A percentile compares a stretch with the other conserved stretches of the same genome.
phyloP scores from a whole-genome alignment of 2,113 vertebrate genomes.

The Tetraodon nigroviridis region DNA sequence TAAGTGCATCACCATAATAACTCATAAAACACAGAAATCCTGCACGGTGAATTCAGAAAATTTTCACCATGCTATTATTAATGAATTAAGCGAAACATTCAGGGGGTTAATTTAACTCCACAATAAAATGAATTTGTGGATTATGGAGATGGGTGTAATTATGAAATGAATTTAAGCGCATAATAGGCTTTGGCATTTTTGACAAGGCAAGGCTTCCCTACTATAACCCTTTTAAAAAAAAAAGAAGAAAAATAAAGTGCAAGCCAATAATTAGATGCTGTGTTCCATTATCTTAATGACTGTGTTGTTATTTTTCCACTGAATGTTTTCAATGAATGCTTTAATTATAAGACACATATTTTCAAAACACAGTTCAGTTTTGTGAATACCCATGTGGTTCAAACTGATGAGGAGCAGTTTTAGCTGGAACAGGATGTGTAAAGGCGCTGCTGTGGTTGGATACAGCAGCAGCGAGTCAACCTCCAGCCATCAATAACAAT shows the following conservation, averaged over 20 bases:
- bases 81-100: conserved; percentile 36
- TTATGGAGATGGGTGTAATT: conserved; percentile 54
- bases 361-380: conserved; percentile 16
- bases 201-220: conserved; percentile 34
- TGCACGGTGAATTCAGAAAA: background rate
- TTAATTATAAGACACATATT: conserved; percentile 28
- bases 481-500: conserved; percentile 32
- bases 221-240: conserved; percentile 40
- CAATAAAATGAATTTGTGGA: conserved; percentile 42
- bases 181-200: conserved; percentile 49
- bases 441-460: conserved; percentile 8
- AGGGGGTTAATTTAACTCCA: conserved; percentile 34
- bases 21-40: conserved; percentile 1
- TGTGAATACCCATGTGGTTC: conserved; percentile 10
- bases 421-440: conserved; percentile 17
- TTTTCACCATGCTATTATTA: conserved; percentile 34
- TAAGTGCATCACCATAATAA: background rate
- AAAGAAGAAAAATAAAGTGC: conserved; percentile 21
- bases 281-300: conserved; percentile 11
- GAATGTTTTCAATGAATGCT: conserved; percentile 36
- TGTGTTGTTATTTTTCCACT: conserved; percentile 16
- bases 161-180: conserved; percentile 50
- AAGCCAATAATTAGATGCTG: conserved; percentile 20
- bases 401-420: conserved; percentile 20
- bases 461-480: conserved; percentile 38